Evolutionary conservation across 1,140 invertebrate species (phyloP), one percentile per base, ranked within the genome.

Genomic region (Bilobella aurantiaca): DNA sequence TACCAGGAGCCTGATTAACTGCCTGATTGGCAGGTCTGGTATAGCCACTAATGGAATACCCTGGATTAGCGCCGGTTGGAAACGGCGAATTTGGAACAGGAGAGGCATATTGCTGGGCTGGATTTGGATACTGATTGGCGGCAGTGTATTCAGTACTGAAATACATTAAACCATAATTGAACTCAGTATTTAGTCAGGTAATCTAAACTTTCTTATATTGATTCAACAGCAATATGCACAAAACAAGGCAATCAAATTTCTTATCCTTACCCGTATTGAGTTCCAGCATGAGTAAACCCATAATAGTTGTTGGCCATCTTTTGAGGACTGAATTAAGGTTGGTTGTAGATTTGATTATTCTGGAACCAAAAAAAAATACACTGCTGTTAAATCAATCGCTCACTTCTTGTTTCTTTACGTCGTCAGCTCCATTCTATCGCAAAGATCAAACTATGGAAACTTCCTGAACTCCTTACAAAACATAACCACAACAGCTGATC

Each of bases 231-330:
- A 57, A 57, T 8, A n/a, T n/a, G n/a, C n/a, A n/a, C n/a, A n/a
- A n/a, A n/a, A n/a, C n/a, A n/a, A n/a, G n/a, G n/a, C n/a, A n/a
- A n/a, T n/a, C n/a, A n/a, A n/a, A n/a, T n/a, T n/a, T n/a, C n/a
- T n/a, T n/a, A n/a, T 58, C 81, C 85, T 81, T 82, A 89, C 86
- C 87, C 87, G 80, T 92, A 91, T 83, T 92, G 89, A 74, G 90
- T 90, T 78, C 89, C 88, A 74, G 88, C 87, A 78, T 91, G 89
- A 76, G 88, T 88, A 84, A 91, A 92, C 74, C 89, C 89, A 79
- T 90, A 90, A 82, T 91, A 92, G 85, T 92, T 92, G 82, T 92
- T 91, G 78, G 89, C 86, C 78, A 89, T 88, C 89, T 91, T 92
- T 66, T 37, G 71, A 30, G 34, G n/a, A 42, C 49, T 53, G 49